These are phyloP conservation scores for Dastarcus helophoroides DNA, from an alignment of 2,888 invertebrate species.

Conservation along the genomic window DNA sequence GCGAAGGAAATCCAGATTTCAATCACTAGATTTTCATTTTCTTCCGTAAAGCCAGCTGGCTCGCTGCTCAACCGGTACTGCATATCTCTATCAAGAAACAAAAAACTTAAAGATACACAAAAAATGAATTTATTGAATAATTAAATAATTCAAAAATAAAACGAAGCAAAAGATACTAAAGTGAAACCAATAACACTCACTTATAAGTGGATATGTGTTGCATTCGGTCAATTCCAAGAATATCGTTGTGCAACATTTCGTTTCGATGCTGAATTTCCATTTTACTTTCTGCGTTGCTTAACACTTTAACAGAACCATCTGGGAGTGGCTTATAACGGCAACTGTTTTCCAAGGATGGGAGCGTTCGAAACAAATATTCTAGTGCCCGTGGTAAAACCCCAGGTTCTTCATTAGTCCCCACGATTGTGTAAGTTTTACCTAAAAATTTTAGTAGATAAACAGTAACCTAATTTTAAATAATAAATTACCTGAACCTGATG, in stretches of 20 bases:
- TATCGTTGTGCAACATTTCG: slow-evolving; percentile 22
- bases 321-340: slow-evolving; percentile 35
- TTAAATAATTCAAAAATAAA: too few relatives aligned
- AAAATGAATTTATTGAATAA: too few relatives aligned
- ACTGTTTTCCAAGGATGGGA: slow-evolving; percentile 24
- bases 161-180: too few relatives aligned
- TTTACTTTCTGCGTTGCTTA: slow-evolving; percentile 30
- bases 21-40: too few relatives aligned
- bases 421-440: slow-evolving; percentile 32
- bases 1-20: slow-evolving; percentile 75
- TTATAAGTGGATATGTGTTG: slow-evolving; percentile 19
- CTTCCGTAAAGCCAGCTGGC: slow-evolving; percentile 16
- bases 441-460: too few relatives aligned
- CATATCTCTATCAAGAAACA: slow-evolving; percentile 25
- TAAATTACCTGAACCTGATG: slow-evolving; percentile 87
- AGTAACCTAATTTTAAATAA: too few relatives aligned
- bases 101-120: too few relatives aligned
- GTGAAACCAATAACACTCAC: too few relatives aligned
- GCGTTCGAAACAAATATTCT: slow-evolving; percentile 38
- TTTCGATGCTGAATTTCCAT: slow-evolving; percentile 28
- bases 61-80: slow-evolving; percentile 20
- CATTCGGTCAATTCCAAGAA: slow-evolving; percentile 10
- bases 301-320: slow-evolving; percentile 29
- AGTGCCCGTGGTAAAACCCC: slow-evolving; percentile 53
- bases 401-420: slow-evolving; percentile 45